These are phyloP conservation scores for Anguilla pacifica DNA, from an alignment of 2,797 vertebrate species.

Conservation along the genomic window DNA sequence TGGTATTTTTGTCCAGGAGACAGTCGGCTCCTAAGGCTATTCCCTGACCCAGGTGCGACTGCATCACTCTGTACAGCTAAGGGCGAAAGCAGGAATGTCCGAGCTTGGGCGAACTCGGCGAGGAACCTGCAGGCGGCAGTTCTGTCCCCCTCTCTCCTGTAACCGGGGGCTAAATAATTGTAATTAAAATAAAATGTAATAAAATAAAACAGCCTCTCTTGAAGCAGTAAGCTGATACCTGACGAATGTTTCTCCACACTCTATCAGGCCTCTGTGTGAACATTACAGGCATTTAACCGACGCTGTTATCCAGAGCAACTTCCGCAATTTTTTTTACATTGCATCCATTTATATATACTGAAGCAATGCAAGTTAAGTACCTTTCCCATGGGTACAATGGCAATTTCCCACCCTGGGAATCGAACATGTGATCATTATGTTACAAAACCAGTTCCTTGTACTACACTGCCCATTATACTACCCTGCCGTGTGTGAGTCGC, in stretches of 20 bases:
- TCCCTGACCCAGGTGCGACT: conserved; percentile 36
- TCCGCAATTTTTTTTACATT: too few species aligned
- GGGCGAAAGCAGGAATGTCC: conserved; percentile 26
- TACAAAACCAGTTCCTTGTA: too few species aligned
- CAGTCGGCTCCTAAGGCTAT: conserved; percentile 32
- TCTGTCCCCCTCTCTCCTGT: background rate
- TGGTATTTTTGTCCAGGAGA: conserved; percentile 21
- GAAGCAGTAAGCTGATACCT: background rate
- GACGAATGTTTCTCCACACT: background rate
- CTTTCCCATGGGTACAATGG: too few species aligned
- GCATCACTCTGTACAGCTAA: conserved; percentile 21
- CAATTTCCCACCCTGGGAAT: too few species aligned
- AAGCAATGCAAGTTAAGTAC: too few species aligned
- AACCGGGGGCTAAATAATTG: background rate
- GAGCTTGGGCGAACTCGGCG: conserved; percentile 32
- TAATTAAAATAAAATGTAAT: conserved; percentile 24
- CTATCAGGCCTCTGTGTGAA: background rate
- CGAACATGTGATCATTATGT: too few species aligned
- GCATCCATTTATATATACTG: too few species aligned
- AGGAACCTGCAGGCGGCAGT: conserved; percentile 12
- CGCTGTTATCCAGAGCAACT: too few species aligned
- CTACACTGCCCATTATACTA: too few species aligned
- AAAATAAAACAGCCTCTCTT: background rate
- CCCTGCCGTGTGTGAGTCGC: background rate
- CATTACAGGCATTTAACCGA: too few species aligned